Evolutionary conservation across 2,797 vertebrate genomes (phyloP).

Genomic region (Bufotes viridis): DNA sequence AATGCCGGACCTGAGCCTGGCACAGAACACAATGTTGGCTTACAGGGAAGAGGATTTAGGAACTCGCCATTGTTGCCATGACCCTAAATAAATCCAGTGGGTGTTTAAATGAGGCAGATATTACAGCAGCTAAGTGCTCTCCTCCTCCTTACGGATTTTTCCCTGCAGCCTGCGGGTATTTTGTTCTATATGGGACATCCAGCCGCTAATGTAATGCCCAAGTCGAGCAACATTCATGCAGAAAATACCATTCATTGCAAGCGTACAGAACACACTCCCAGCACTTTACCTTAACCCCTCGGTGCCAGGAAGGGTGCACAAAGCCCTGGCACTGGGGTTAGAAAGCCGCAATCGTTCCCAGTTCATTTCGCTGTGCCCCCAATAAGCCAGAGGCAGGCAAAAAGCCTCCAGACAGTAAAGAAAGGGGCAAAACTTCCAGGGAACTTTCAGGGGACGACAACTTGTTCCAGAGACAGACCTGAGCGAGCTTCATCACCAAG

Average conservation of each 20-base stretch:
- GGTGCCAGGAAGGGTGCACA: neutral
- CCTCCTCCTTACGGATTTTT: slow-evolving; percentile 62
- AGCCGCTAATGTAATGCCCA: slow-evolving; percentile 57
- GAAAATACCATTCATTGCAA: neutral
- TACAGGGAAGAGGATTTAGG: slow-evolving; percentile 66
- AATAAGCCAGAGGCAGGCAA: neutral
- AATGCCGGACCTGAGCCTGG: slow-evolving; percentile 9
- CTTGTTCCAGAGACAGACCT: neutral
- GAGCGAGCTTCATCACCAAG: neutral
- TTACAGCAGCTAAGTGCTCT: slow-evolving; percentile 65
- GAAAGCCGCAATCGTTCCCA: neutral
- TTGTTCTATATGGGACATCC: slow-evolving; percentile 55
- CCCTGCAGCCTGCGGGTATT: slow-evolving; percentile 63
- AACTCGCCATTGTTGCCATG: slow-evolving; percentile 69
- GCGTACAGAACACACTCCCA: neutral
- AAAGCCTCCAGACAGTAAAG: neutral
- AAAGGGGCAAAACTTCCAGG: neutral
- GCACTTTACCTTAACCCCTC: slow-evolving; percentile 10
- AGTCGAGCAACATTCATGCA: slow-evolving; percentile 16
- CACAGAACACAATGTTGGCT: neutral
- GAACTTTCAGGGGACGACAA: slow-evolving; percentile 4
- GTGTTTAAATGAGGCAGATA: slow-evolving; percentile 68
- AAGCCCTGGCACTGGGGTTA: neutral
- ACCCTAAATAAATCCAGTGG: slow-evolving; percentile 72
- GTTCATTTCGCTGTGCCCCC: neutral